Percentiles rank a stretch among this genome's conserved stretches.
Evolutionary conservation across 2,888 invertebrate species (phyloP).

Genomic region (Omphaloscelis lunosa): DNA sequence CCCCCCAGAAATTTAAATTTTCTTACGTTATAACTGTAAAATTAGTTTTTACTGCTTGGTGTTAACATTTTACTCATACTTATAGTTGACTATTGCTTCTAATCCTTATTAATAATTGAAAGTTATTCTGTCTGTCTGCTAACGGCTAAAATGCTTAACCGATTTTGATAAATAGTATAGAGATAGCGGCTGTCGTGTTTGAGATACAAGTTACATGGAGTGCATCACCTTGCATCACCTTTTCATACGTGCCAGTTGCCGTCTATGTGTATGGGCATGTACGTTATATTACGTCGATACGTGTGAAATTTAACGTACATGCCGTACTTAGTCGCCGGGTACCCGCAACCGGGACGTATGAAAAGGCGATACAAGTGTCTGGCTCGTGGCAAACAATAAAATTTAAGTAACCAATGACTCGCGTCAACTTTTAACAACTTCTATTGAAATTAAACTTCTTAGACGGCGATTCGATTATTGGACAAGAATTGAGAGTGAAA

Average conservation of each 20-base stretch:
- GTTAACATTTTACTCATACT: conserved; percentile 20
- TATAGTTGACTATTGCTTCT: conserved; percentile 1
- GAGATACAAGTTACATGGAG: not conserved
- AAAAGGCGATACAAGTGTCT: too few species aligned
- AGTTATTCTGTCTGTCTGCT: not conserved
- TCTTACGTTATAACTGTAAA: conserved; percentile 5
- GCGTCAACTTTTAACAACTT: not conserved
- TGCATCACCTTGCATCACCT: too few species aligned
- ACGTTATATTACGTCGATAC: too few species aligned
- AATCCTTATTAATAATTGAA: conserved; percentile 6
- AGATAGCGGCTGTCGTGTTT: not conserved
- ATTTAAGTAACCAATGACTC: not conserved
- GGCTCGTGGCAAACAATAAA: too few species aligned
- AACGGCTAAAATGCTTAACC: not conserved
- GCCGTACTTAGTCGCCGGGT: too few species aligned
- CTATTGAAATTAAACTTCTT: not conserved
- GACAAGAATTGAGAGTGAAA: not conserved
- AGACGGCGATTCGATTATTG: not conserved
- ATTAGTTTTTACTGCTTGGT: not conserved
- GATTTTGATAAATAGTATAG: not conserved
- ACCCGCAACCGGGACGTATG: too few species aligned
- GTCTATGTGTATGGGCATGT: too few species aligned
- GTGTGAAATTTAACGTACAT: too few species aligned
- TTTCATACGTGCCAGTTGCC: too few species aligned
- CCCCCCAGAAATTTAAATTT: too few species aligned